Percentiles rank a stretch among this genome's conserved stretches.
phyloP scores from a whole-genome alignment of 2,797 vertebrate genomes.

The Darevskia mixta region DNA sequence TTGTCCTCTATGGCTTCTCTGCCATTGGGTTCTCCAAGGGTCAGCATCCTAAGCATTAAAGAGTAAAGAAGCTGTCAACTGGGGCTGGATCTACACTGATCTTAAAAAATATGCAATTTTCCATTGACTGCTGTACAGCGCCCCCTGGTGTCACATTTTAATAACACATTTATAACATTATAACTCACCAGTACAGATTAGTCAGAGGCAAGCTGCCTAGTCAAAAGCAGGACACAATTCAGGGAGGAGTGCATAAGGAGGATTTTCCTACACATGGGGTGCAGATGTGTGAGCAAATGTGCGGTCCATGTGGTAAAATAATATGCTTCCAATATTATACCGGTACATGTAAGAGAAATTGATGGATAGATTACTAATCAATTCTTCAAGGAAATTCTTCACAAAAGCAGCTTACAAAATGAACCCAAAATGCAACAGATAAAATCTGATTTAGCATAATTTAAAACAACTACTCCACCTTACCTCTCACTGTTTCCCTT shows the following conservation, averaged over 20 bases:
- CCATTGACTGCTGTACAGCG: too few species aligned
- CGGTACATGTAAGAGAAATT: background rate
- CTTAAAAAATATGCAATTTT: too few species aligned
- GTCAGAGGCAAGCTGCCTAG: background rate
- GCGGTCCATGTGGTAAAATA: background rate
- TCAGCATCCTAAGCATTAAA: background rate
- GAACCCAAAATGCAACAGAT: too few species aligned
- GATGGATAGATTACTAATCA: background rate
- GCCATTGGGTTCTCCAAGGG: background rate
- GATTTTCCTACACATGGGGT: too few species aligned
- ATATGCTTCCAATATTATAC: background rate
- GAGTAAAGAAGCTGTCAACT: too few species aligned
- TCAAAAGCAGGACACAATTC: background rate
- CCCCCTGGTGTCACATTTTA: too few species aligned
- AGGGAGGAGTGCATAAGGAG: background rate
- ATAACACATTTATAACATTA: too few species aligned
- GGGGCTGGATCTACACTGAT: background rate
- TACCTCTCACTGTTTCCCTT: background rate
- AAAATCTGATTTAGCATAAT: too few species aligned
- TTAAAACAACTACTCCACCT: too few species aligned
- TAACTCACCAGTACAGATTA: too few species aligned
- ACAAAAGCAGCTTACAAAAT: too few species aligned
- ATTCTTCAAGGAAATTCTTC: too few species aligned
- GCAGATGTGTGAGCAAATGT: background rate
- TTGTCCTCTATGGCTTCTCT: background rate